Base-by-base conservation (phyloP, 2,888 invertebrate genomes). In the Nowickia ferox region DNA sequence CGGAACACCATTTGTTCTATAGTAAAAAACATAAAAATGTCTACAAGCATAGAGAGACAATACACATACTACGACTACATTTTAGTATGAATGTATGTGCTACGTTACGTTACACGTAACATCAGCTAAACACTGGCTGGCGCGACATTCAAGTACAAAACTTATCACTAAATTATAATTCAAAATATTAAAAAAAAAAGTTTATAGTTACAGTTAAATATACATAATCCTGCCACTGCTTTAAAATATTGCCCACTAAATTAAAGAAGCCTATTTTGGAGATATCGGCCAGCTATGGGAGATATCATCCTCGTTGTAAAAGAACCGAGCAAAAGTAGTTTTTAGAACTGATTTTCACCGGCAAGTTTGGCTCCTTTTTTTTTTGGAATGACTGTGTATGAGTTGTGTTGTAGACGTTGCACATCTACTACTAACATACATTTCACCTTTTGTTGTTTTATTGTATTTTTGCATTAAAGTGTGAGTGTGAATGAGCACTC, bases 401-500 rank as follows among this genome's bases (percentile, higher is more conserved):
- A 53, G 15, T 76, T 44, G 19, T 22, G 40, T 42, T 30, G 40
- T 61, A 22, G 19, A 17, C 59, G 10, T 59, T 57, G 30, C 51
- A 55, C 51, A 55, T 66, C 48, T 53, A 46, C 19, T 51, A 53
- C 63, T 48, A 80, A 48, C 76, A 77, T 40, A 75, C 48, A 78
- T 63, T 75, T 82, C 82, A 82, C 74, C 74, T 85, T 82, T 82
- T 68, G 42, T 63, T 48, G n/a, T 74, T 78, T 84, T 61, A 66
- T 72, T 78, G 44, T 38, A 46, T 15, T 55, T 63, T 63, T 57
- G 53, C 51, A 44, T 68, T n/a, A 17, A 46, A 48, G n/a, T 74
- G 9, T 53, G 40, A 30, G 19, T 76, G 65, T 61, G 22, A 46
- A 68, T 65, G 48, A 51, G 85, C 83, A 83, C 46, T 75, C 68